phyloP scores from a whole-genome alignment of 2,797 vertebrate species.

The Nyctibius grandis region DNA sequence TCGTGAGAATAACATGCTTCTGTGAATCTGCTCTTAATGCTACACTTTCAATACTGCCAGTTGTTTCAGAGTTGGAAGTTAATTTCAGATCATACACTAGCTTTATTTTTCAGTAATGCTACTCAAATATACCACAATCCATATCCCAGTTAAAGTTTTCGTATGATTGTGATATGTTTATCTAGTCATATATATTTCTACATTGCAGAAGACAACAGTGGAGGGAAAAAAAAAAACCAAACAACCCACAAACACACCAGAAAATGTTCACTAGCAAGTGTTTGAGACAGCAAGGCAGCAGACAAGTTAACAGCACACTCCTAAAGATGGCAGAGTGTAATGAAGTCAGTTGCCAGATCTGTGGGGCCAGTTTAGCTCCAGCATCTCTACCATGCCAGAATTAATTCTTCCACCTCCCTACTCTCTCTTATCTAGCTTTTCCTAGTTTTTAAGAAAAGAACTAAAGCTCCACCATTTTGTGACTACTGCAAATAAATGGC shows the following conservation, averaged over 20 bases:
- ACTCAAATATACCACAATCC: neutral
- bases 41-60: neutral
- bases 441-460: neutral
- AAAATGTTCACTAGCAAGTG: neutral
- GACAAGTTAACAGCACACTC: neutral
- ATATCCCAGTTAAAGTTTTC: neutral
- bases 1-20: neutral
- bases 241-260: neutral
- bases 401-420: neutral
- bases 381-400: neutral
- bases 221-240: neutral
- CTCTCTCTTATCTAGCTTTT: neutral
- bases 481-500: neutral
- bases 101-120: neutral
- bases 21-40: neutral
- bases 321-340: neutral
- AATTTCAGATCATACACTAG: neutral
- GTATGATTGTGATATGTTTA: neutral
- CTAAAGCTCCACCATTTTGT: neutral
- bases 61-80: neutral
- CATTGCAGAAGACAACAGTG: neutral
- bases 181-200: neutral
- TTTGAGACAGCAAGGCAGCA: neutral
- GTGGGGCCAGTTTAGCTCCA: neutral
- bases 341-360: neutral